Evolutionary conservation across 2,888 invertebrate species (phyloP).

Genomic region (Eupelmus urozonus): DNA sequence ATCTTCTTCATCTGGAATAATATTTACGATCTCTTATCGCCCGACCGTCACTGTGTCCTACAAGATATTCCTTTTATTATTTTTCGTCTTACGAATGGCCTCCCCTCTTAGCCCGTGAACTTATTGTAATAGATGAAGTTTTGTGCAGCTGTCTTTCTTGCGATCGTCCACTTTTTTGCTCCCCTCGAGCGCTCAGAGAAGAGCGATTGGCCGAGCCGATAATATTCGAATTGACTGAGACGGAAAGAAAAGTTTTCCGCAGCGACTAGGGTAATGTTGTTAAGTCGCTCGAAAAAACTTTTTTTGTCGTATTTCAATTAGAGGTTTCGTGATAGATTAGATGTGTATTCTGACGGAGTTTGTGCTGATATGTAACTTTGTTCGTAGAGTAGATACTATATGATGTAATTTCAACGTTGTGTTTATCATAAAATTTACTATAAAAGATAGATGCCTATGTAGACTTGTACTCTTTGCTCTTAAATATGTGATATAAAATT

Average conservation of each 20-base stretch:
- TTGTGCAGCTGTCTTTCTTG: not conserved
- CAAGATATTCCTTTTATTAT: slow-evolving; percentile 47
- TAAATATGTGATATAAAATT: too few relatives aligned
- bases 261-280: not conserved
- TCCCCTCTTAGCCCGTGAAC: not conserved
- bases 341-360: not conserved
- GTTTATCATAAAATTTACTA: too few relatives aligned
- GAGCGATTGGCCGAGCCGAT: slow-evolving; percentile 27
- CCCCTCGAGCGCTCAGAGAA: not conserved
- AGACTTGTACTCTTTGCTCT: too few relatives aligned
- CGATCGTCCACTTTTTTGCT: not conserved
- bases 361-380: too few relatives aligned
- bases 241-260: not conserved
- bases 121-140: slow-evolving; percentile 37
- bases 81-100: slow-evolving; percentile 20
- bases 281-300: not conserved
- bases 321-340: too few relatives aligned
- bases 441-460: too few relatives aligned
- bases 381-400: too few relatives aligned
- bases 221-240: slow-evolving; percentile 9
- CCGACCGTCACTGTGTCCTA: not conserved
- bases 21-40: slow-evolving; percentile 4
- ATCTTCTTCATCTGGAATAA: not conserved
- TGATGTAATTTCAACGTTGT: too few relatives aligned
- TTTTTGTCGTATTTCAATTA: not conserved